Evolutionary conservation across 2,888 invertebrate genomes (phyloP).

Genomic region (Drosophila helvetica): DNA sequence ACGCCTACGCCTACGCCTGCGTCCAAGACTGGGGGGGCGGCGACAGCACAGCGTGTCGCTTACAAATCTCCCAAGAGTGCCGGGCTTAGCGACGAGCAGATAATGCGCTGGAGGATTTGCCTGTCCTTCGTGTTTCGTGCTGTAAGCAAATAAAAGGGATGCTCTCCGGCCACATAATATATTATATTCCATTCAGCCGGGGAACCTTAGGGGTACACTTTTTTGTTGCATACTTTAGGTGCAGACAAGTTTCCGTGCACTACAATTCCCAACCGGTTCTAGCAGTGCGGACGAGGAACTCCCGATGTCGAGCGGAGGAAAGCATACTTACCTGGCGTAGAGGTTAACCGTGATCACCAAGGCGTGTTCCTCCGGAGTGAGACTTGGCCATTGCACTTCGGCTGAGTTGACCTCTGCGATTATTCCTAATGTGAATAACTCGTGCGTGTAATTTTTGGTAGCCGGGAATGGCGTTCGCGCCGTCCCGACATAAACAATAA

Average conservation of each 20-base stretch:
- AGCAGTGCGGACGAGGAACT: neutral
- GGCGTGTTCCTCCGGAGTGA: conserved; percentile 76
- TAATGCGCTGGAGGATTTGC: conserved; percentile 12
- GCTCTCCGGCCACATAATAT: neutral
- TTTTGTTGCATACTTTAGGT: conserved; percentile 28
- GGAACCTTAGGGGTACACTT: neutral
- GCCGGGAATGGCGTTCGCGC: conserved; percentile 88
- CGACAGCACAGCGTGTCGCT: conserved; percentile 46
- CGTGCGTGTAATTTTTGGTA: conserved; percentile 86
- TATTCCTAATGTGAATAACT: conserved; percentile 76
- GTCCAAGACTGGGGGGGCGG: conserved; percentile 7
- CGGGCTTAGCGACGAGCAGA: conserved; percentile 33
- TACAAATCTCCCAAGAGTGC: conserved; percentile 59
- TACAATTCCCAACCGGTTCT: conserved; percentile 51
- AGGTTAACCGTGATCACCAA: conserved; percentile 77
- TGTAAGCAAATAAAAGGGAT: conserved; percentile 18
- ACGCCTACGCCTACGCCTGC: conserved; percentile 70
- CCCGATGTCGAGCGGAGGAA: conserved; percentile 26
- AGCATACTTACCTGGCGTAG: conserved; percentile 80
- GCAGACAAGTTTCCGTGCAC: neutral
- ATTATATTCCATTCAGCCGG: neutral
- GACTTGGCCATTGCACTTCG: conserved; percentile 73
- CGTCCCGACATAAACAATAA: conserved; percentile 84
- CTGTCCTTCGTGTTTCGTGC: conserved; percentile 1
- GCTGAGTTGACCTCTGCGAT: conserved; percentile 75